Evolutionary conservation across 2,888 invertebrate species (phyloP), one percentile per base, ranked within the genome.

Genomic region (Girardia tigrina): DNA sequence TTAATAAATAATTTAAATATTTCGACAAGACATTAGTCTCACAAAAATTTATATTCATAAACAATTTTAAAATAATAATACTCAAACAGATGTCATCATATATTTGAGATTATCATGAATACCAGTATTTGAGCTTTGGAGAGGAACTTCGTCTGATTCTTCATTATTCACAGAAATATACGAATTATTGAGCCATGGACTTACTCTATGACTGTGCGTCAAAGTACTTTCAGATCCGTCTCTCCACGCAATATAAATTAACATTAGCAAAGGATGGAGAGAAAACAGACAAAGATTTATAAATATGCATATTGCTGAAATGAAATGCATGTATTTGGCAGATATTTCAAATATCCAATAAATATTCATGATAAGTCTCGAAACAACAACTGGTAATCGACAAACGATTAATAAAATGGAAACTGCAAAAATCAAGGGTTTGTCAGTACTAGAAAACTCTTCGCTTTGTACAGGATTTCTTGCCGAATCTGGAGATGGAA

Each of bases 71-170:
- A 56, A 56, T 56, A 56, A 12, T 56, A 56, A 56, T 56, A 56
- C n/a, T 56, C n/a, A 56, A 56, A 56, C 56, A 56, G 56, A 56
- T 56, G 56, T 56, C 56, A 56, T 56, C 56, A 56, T 56, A 56
- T 56, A 56, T 56, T 56, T 56, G n/a, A 56, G n/a, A 56, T 16
- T 56, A 56, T 56, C 56, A n/a, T n/a, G n/a, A 20, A 56, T 56
- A 56, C 56, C 56, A 12, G 56, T 56, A 56, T 56, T 56, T 56
- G 56, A 56, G 56, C 56, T 56, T 56, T 56, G 56, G 6, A 56
- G 23, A 56, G 56, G 56, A 56, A 56, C 56, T 20, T 56, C 56
- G n/a, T 56, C 56, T 56, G 56, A 56, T 56, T 56, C 56, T 4
- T 56, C 56, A 56, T 56, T 56, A 23, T 56, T 56, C 4, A 56